A percentile compares a stretch with the other conserved stretches of the same genome.
Evolutionary conservation across 2,888 invertebrate species (phyloP).

Genomic region (Synergus laeviventris): DNA sequence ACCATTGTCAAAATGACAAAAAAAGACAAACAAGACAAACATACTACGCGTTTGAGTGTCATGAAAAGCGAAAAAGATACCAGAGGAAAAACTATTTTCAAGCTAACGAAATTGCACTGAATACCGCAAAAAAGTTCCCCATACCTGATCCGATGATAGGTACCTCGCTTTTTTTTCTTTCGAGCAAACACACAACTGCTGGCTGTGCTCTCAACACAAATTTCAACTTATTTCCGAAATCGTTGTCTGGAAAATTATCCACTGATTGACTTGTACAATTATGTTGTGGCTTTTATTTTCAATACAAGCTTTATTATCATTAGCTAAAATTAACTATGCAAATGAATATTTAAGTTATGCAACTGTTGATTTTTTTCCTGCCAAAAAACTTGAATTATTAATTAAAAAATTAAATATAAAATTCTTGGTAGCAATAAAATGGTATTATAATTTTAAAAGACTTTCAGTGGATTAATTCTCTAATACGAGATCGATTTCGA

Average conservation of each 20-base stretch:
- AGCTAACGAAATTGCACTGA: conserved; percentile 28
- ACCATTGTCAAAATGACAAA: not conserved
- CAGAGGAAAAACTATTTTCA: conserved; percentile 18
- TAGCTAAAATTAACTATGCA: not conserved
- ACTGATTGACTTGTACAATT: not conserved
- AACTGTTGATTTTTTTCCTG: no score
- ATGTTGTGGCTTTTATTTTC: not conserved
- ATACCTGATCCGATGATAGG: conserved; percentile 18
- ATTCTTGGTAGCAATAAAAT: not conserved
- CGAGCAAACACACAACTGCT: conserved; percentile 26
- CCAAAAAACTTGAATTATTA: not conserved
- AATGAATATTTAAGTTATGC: not conserved
- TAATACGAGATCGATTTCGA: conserved; percentile 12
- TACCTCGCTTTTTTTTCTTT: conserved; percentile 24
- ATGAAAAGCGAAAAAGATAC: not conserved
- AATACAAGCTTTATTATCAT: not conserved
- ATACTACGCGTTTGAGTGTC: not conserved
- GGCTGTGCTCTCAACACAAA: conserved; percentile 17
- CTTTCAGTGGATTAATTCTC: conserved; percentile 11
- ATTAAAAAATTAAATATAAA: not conserved
- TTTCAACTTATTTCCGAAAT: conserved; percentile 34
- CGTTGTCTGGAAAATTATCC: conserved; percentile 5
- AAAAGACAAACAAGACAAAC: conserved; percentile 1
- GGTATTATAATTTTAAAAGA: not conserved
- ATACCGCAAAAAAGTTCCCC: conserved; percentile 22